Percentiles rank a stretch among this genome's conserved stretches.
Conservation (phyloP, 2,797 vertebrate species). For the Vespertilio murinus region DNA sequence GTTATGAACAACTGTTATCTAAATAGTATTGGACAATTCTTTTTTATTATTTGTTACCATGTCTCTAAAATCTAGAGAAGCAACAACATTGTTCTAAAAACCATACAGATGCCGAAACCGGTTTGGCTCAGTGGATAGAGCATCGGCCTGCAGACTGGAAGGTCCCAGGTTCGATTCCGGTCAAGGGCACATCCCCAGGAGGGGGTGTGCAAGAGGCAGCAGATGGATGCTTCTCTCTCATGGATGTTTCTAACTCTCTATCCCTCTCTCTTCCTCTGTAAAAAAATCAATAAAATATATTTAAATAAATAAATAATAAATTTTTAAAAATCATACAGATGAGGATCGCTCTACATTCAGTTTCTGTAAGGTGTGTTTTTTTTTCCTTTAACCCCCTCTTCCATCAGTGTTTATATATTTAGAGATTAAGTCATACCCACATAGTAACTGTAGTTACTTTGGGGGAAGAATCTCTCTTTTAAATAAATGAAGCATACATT, state of each 20-base stretch:
- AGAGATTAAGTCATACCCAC: slow-evolving; percentile 41
- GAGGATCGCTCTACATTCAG: neutral
- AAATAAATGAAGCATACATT: slow-evolving; percentile 34
- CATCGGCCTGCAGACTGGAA: no score
- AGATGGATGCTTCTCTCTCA: no score
- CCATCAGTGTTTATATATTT: slow-evolving; percentile 20
- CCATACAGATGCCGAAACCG: no score
- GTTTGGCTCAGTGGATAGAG: no score
- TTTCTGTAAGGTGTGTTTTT: neutral
- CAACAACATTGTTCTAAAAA: neutral
- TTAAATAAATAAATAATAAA: no score
- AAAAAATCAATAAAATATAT: no score
- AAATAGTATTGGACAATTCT: slow-evolving; percentile 2
- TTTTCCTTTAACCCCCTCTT: neutral
- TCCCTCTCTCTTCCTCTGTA: no score
- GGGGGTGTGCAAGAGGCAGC: no score
- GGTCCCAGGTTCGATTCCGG: no score
- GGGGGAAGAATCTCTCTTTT: slow-evolving; percentile 9
- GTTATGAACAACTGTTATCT: neutral
- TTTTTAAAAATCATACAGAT: neutral
- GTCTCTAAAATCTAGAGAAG: neutral
- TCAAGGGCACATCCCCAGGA: no score
- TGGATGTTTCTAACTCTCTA: no score
- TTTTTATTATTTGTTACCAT: slow-evolving; percentile 33
- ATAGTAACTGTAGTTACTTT: neutral